Evolutionary conservation across 1,140 invertebrate species (phyloP).

Genomic region (Bombus difficillimus): DNA sequence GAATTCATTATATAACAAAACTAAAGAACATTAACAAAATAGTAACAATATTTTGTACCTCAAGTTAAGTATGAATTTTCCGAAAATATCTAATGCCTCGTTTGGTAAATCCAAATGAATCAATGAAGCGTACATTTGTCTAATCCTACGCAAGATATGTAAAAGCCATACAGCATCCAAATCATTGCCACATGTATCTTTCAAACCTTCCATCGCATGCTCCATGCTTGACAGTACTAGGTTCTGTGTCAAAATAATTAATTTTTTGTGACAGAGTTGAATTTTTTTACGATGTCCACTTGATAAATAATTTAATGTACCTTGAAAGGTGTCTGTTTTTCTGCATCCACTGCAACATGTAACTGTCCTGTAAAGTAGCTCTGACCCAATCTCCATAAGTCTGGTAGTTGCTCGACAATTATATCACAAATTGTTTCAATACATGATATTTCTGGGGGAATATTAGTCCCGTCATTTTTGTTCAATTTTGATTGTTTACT

Average conservation of each 20-base stretch:
- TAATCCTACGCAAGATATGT: slow-evolving; percentile 89
- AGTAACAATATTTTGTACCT: slow-evolving; percentile 75
- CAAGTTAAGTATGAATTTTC: slow-evolving; percentile 93
- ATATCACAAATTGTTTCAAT: slow-evolving; percentile 89
- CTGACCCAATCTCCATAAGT: slow-evolving; percentile 95
- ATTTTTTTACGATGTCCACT: background rate
- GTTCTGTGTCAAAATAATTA: slow-evolving; percentile 67
- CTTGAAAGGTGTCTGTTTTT: slow-evolving; percentile 89
- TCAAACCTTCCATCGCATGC: slow-evolving; percentile 77
- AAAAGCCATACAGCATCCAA: slow-evolving; percentile 89
- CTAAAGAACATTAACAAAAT: background rate
- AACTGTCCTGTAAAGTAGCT: slow-evolving; percentile 94
- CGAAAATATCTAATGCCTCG: slow-evolving; percentile 92
- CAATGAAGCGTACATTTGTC: slow-evolving; percentile 87
- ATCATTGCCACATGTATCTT: slow-evolving; percentile 80
- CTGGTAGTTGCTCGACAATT: slow-evolving; percentile 88
- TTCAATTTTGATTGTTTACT: slow-evolving; percentile 70
- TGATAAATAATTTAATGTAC: slow-evolving; percentile 75
- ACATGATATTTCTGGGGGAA: slow-evolving; percentile 86
- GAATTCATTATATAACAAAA: background rate
- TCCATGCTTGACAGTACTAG: slow-evolving; percentile 78
- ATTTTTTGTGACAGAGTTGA: slow-evolving; percentile 6
- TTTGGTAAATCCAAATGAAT: slow-evolving; percentile 90
- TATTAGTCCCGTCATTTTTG: slow-evolving; percentile 75
- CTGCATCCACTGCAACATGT: slow-evolving; percentile 87